phyloP scores from a whole-genome alignment of 2,888 invertebrate species.

The Sphaerophoria rueppellii region DNA sequence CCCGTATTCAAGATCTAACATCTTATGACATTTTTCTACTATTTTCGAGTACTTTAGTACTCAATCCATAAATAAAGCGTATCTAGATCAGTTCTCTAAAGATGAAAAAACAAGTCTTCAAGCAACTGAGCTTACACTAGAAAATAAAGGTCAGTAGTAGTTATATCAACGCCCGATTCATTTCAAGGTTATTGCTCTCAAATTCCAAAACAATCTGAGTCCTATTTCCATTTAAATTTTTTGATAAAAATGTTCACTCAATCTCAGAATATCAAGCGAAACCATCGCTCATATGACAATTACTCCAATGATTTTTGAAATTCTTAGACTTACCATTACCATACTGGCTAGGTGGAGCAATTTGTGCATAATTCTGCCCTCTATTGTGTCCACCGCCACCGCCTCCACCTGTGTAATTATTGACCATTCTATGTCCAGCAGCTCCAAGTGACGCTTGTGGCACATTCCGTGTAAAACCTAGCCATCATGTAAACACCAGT shows the following conservation, averaged over 20 bases:
- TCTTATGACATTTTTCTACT: no score
- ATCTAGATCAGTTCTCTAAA: no score
- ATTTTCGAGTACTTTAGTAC: no score
- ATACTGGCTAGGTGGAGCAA: constrained; percentile 60
- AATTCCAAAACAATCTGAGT: no score
- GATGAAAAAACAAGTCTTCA: no score
- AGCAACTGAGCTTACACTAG: no score
- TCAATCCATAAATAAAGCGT: no score
- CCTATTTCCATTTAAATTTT: no score
- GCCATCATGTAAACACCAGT: not conserved
- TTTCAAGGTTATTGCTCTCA: no score
- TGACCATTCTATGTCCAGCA: constrained; percentile 90
- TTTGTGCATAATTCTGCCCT: constrained; percentile 67
- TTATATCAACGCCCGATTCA: no score
- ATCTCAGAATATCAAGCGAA: not conserved
- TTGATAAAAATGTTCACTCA: not conserved
- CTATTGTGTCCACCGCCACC: constrained; percentile 68
- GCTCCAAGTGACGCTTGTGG: constrained; percentile 86
- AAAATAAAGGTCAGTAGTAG: no score
- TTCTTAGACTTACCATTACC: constrained; percentile 41
- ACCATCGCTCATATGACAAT: not conserved
- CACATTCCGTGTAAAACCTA: constrained; percentile 86
- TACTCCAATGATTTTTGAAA: not conserved
- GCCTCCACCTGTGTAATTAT: constrained; percentile 82
- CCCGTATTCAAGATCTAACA: no score